These are phyloP conservation scores for Polydrusus tereticollis DNA, from an alignment of 2,888 invertebrate species.

Conservation along the genomic window DNA sequence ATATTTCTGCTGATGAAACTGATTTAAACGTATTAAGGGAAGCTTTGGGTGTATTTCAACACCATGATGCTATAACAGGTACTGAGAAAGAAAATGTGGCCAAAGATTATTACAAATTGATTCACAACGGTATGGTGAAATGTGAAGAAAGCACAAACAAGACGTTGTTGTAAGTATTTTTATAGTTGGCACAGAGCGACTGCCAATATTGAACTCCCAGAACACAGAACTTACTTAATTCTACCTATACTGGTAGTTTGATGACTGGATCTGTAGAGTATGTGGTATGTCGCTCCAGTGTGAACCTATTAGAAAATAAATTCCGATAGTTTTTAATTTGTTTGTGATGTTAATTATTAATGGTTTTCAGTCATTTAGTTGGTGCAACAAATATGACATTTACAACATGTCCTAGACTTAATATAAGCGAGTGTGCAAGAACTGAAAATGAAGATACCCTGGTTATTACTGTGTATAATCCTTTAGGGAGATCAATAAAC, in stretches of 20 bases:
- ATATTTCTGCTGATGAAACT: constrained; percentile 69
- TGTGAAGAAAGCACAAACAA: constrained; percentile 71
- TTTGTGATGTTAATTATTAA: neutral
- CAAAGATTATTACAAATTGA: constrained; percentile 84
- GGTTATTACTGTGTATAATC: constrained; percentile 85
- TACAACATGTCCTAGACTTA: constrained; percentile 74
- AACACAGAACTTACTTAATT: too few species aligned
- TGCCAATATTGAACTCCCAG: too few species aligned
- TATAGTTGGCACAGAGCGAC: neutral
- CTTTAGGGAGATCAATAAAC: constrained; percentile 74
- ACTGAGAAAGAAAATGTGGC: constrained; percentile 91
- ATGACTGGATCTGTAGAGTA: too few species aligned
- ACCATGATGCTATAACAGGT: constrained; percentile 92
- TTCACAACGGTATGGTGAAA: constrained; percentile 77
- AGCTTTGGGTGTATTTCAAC: constrained; percentile 89
- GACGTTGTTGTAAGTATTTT: constrained; percentile 70
- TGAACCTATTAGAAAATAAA: too few species aligned
- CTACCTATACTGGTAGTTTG: too few species aligned
- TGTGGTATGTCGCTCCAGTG: too few species aligned
- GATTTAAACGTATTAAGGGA: constrained; percentile 76
- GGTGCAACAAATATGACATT: constrained; percentile 51
- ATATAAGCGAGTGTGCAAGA: constrained; percentile 81
- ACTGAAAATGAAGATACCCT: constrained; percentile 75
- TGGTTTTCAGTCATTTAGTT: constrained; percentile 16
- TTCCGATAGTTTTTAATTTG: too few species aligned